phyloP scores from a whole-genome alignment of 2,113 vertebrate species.

The Chaetura pelagica region DNA sequence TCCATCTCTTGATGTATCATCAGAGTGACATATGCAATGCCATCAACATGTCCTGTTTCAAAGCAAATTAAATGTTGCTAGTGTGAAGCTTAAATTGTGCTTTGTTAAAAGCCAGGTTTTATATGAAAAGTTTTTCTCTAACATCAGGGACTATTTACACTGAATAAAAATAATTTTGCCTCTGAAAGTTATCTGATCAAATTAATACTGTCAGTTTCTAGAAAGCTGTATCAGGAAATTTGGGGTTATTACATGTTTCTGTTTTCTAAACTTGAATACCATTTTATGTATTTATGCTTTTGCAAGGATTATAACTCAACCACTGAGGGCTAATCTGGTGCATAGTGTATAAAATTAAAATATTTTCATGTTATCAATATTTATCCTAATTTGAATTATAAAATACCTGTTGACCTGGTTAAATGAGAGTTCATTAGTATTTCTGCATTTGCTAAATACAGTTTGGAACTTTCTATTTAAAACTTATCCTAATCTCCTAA shows the following conservation, averaged over 20 bases:
- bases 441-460: not conserved
- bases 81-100: not conserved
- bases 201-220: not conserved
- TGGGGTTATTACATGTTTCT: not conserved
- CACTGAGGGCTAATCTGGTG: not conserved
- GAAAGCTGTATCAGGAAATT: not conserved
- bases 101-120: conserved; percentile 14
- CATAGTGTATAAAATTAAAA: not conserved
- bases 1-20: not conserved
- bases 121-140: not conserved
- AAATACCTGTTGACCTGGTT: not conserved
- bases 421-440: not conserved
- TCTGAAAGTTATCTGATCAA: not conserved
- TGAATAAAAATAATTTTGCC: not conserved
- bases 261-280: not conserved
- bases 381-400: not conserved
- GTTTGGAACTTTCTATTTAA: not conserved
- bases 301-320: not conserved
- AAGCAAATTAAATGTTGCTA: not conserved
- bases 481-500: not conserved
- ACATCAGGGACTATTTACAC: not conserved
- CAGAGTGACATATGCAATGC: not conserved
- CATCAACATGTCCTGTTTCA: not conserved
- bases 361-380: not conserved
- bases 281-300: not conserved